A percentile compares a stretch with the other conserved stretches of the same genome.
phyloP scores from a whole-genome alignment of 2,113 vertebrate genomes.

The Desmodus rotundus region DNA sequence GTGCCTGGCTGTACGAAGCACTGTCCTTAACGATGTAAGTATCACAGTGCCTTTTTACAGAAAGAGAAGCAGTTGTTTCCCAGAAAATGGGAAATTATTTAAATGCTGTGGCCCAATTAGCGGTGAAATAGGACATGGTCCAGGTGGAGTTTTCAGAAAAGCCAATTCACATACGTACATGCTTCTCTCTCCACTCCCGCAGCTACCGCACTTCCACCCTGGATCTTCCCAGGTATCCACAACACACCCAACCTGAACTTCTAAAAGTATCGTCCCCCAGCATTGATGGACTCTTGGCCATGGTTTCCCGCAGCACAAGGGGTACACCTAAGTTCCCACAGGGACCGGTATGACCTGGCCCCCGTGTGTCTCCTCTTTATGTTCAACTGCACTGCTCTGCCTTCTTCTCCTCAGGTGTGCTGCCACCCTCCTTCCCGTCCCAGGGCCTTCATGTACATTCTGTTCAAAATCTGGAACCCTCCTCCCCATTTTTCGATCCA shows the following conservation, averaged over 20 bases:
- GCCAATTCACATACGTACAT: fast-evolving
- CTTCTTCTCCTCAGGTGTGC: background rate
- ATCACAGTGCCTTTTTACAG: background rate
- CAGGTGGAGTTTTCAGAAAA: background rate
- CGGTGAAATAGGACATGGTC: background rate
- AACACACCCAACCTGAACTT: background rate
- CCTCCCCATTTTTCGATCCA: background rate
- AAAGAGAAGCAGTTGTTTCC: background rate
- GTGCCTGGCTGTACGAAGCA: background rate
- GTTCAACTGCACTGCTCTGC: background rate
- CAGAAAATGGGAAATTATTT: background rate
- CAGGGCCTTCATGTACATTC: background rate
- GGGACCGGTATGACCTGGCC: background rate
- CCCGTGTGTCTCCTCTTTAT: background rate
- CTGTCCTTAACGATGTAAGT: background rate
- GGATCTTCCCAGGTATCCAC: background rate
- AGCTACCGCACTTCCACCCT: background rate
- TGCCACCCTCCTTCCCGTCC: background rate
- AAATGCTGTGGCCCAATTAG: background rate
- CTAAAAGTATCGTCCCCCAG: background rate
- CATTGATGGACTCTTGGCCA: background rate
- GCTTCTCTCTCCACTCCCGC: background rate
- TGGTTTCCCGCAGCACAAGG: too few relatives aligned
- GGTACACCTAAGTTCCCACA: too few relatives aligned
- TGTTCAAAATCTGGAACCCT: background rate